Base-by-base conservation (phyloP, 2,113 vertebrate genomes). In the Triplophysa dalaica region DNA sequence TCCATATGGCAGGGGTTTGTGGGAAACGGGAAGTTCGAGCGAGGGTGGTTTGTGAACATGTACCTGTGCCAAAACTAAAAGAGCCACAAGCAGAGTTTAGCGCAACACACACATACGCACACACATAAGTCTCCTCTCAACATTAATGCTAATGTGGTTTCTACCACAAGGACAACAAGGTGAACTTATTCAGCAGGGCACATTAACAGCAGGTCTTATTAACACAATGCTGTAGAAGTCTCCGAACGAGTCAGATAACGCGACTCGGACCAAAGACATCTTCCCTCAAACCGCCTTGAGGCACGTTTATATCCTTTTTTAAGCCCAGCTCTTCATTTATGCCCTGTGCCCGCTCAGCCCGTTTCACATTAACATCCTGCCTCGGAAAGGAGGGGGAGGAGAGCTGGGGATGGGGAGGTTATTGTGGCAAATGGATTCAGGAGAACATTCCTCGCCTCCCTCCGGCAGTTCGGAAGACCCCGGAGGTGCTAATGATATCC, bases 1-100 rank as follows among this genome's bases (percentile, higher is more conserved):
- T 86, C 85, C 79, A 88, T 87, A 87, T 85, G 88, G 75, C 82
- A 61, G 48, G 64, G 75, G 75, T 29, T 77, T 64, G 63, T 75
- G 48, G 70, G 45, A 60, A 73, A 77, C 24, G 63, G 76, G 58
- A 66, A 33, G 80, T 45, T 76, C 48, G 21, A 74, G 43, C 29
- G 14, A 38, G 76, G 61, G 79, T 21, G 13, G 75, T 67, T 64
- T 75, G 78, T 79, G 69, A 83, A 81, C 70, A 70, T 67, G 70
- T 62, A 64, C 72, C 54, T 79, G 62, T 68, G 79, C 85, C 82
- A 77, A 78, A 45, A 61, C 33, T 2, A 54, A 79, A 66, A 73
- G 21, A 76, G 60, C 43, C 74, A 76, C 60, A 76, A 76, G 61
- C 45, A 65, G 61, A 82, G 68, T 77, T 77, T 65, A 74, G 17